Base-by-base conservation (phyloP, 2,113 vertebrate species). In the Nestor notabilis region DNA sequence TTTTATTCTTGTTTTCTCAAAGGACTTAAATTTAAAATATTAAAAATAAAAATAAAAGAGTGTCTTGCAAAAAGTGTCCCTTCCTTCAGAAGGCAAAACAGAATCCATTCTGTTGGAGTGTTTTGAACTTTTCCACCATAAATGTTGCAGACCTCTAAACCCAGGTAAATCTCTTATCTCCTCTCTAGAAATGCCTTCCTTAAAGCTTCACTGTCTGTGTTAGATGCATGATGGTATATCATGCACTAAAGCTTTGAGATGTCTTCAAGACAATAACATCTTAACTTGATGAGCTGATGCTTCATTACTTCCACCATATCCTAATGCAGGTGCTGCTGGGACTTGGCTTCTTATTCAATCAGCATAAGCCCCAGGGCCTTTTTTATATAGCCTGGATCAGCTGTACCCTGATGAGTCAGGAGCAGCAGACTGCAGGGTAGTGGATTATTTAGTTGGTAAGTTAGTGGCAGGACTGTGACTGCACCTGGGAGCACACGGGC, bases 241-340 rank as follows among this genome's bases (percentile, higher is more conserved):
- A 0, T 58, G 10, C 44, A 25, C 25, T 28, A 35, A 37, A 90
- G 25, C 55, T 83, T 84, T 60, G 44, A 76, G 71, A 33, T 1
- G 2, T 19, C 33, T 76, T 52, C 78, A 90, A 28, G 52, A 68
- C 20, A 52, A 2, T 13, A 49, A n/a, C 5, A 1, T 44, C 47
- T 41, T 65, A 41, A 35, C 25, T 52, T 9, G 10, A 53, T 68
- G 24, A 47, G 35, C 39, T 79, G 44, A n/a, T 76, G 15, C 52
- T 87, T 68, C 35, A 19, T 85, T 80, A 25, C 8, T 78, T 50
- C 58, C 44, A 52, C 39, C 8, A 6, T 61, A 60, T 87, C 29
- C 44, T 0, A 0, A 13, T 63, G 14, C 17, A 52, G 14, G 10
- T 49, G 7, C 44, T 83, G 7, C 52, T 56, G 60, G 68, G 41